A percentile compares a stretch with the other conserved stretches of the same genome.
Conservation (phyloP, 2,888 invertebrate species). For the Physocephala rufipes region DNA sequence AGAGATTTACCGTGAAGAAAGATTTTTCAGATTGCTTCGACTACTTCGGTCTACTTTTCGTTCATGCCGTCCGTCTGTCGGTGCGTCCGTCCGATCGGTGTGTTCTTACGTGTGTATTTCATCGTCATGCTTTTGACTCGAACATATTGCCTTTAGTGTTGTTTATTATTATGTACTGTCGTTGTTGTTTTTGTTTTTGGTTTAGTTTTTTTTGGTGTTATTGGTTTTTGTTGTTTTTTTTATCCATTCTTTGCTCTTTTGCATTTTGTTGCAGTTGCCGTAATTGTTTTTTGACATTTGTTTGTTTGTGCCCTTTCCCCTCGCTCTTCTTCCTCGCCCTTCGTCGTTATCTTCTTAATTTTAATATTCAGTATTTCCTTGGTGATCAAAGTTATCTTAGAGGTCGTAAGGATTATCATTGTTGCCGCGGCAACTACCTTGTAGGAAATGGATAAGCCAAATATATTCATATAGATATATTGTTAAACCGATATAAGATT, state of each 20-base stretch:
- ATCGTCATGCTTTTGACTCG: neutral
- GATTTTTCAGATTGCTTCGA: neutral
- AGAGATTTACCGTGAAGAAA: neutral
- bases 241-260: neutral
- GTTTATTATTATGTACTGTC: neutral
- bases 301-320: neutral
- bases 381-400: too few species aligned
- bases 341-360: neutral
- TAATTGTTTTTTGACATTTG: too few species aligned
- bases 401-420: too few species aligned
- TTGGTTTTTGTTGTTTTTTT: neutral
- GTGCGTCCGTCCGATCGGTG: neutral
- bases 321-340: neutral
- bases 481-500: too few species aligned
- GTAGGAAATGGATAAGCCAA: too few species aligned
- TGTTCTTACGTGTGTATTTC: neutral
- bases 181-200: conserved; percentile 1
- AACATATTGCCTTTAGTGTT: too few species aligned
- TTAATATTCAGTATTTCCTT: too few species aligned
- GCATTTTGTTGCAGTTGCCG: neutral
- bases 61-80: neutral
- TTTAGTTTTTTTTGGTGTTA: neutral
- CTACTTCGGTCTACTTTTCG: neutral
- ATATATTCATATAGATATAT: too few species aligned
- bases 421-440: too few species aligned